These are phyloP conservation scores for Clanis bilineata DNA, from an alignment of 2,888 invertebrate genomes.

Conservation along the genomic window DNA sequence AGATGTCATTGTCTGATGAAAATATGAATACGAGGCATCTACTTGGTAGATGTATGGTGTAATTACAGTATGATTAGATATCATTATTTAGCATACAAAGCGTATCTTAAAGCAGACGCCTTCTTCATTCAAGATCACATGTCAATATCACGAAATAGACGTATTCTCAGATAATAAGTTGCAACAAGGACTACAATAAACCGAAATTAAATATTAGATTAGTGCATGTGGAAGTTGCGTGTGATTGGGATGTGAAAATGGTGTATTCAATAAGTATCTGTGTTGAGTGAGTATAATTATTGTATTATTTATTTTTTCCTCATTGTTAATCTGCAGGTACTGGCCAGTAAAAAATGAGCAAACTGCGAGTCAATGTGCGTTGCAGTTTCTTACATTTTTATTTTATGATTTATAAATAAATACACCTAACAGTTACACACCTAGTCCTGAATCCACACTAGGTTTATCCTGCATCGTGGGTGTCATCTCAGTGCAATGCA, in stretches of 20 bases:
- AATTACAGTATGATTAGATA: conserved; percentile 53
- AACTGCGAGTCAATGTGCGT: no score
- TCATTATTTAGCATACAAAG: conserved; percentile 25
- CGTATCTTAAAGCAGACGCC: not conserved
- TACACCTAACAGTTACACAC: no score
- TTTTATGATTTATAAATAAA: no score
- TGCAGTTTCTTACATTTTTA: no score
- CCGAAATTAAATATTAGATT: not conserved
- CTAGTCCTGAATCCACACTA: no score
- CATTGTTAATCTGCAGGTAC: no score
- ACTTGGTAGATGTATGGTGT: conserved; percentile 11
- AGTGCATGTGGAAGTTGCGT: no score
- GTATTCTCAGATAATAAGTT: not conserved
- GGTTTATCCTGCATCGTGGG: no score
- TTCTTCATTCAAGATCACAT: not conserved
- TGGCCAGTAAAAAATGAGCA: no score
- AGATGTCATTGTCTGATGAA: not conserved
- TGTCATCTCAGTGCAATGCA: no score
- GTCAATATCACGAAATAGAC: conserved; percentile 14
- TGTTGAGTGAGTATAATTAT: conserved; percentile 44
- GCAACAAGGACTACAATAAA: not conserved
- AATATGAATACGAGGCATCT: not conserved
- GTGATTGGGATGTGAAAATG: conserved; percentile 33
- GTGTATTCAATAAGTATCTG: conserved; percentile 49
- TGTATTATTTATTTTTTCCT: no score